Base-by-base conservation (phyloP, 1,140 invertebrate genomes). In the Caenorhabditis inopinata region DNA sequence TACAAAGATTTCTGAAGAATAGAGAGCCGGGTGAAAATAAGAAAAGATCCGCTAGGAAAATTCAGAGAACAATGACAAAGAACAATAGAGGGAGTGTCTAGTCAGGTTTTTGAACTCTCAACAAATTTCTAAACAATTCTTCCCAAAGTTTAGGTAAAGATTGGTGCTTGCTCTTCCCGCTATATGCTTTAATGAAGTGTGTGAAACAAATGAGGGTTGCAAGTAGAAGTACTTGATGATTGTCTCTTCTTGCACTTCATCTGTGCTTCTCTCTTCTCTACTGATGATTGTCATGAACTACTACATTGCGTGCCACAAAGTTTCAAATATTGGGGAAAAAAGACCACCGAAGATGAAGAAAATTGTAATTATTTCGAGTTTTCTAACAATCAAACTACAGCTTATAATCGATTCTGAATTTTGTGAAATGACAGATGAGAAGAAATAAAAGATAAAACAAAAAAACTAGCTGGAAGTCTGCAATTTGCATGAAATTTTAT, bases 401-500 rank as follows among this genome's bases (percentile, higher is more conserved):
- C n/a, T n/a, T n/a, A n/a, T n/a, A n/a, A n/a, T n/a, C n/a, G n/a
- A n/a, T n/a, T n/a, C n/a, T n/a, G n/a, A n/a, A n/a, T n/a, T n/a
- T n/a, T n/a, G n/a, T 51, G 49, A 23, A 11, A 51, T 32, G 18
- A 2, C 25, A 29, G 38, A 21, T 68, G 58, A 29, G 12, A 16
- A 21, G 21, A 16, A 2, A 38, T 14, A 42, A 38, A 68, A 42
- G 23, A 68, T 16, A 21, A 12, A 68, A 21, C 21, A 38, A 42
- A 23, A 42, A 42, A 18, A 32, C 25, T 32, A 32, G 32, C 58
- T 42, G 58, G 58, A 68, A 68, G 21, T 68, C 35, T 35, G 58
- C 58, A 68, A 68, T 68, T 68, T 68, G 58, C 58, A 68, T 68
- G 29, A 38, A 38, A 68, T 68, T 68, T 68, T 32, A 68, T 68